Evolutionary conservation across 2,113 vertebrate genomes (phyloP).

Genomic region (Colinus virginianus): DNA sequence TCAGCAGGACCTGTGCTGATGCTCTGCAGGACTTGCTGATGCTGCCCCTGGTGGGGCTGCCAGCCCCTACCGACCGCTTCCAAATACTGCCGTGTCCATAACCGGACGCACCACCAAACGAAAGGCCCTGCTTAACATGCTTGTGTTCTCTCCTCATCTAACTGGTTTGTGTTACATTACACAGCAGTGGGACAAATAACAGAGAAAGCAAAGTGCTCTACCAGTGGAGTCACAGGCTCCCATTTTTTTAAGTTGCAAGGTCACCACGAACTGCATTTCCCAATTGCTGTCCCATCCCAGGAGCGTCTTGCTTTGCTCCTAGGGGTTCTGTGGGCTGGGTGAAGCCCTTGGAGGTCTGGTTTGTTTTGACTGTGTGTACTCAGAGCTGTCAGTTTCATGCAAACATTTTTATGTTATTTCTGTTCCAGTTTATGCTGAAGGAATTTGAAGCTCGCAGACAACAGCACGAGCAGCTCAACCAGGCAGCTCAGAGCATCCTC

Average conservation of each 20-base stretch:
- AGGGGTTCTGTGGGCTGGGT: background rate
- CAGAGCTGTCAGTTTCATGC: conserved; percentile 64
- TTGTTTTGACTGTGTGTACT: conserved; percentile 74
- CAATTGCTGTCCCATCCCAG: background rate
- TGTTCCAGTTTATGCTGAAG: conserved; percentile 95
- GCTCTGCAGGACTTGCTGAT: background rate
- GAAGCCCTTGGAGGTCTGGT: conserved; percentile 52
- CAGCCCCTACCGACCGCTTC: background rate
- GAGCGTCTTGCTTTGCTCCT: conserved; percentile 37
- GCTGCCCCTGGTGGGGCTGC: background rate
- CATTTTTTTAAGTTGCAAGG: background rate
- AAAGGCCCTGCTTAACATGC: background rate
- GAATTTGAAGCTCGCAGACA: conserved; percentile 94
- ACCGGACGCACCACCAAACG: background rate
- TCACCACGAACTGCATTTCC: background rate
- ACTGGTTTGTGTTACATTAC: background rate
- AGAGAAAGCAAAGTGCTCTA: background rate
- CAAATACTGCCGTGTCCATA: background rate
- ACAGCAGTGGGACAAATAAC: conserved; percentile 13
- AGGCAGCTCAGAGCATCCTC: conserved; percentile 90
- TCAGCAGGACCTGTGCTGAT: background rate
- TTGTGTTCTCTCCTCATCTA: background rate
- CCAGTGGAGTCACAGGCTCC: background rate
- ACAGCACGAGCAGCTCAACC: conserved; percentile 93
- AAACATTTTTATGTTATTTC: conserved; percentile 72